Evolutionary conservation across 2,797 vertebrate genomes (phyloP), one percentile per base, ranked within the genome.

Genomic region (Smutsia gigantea): DNA sequence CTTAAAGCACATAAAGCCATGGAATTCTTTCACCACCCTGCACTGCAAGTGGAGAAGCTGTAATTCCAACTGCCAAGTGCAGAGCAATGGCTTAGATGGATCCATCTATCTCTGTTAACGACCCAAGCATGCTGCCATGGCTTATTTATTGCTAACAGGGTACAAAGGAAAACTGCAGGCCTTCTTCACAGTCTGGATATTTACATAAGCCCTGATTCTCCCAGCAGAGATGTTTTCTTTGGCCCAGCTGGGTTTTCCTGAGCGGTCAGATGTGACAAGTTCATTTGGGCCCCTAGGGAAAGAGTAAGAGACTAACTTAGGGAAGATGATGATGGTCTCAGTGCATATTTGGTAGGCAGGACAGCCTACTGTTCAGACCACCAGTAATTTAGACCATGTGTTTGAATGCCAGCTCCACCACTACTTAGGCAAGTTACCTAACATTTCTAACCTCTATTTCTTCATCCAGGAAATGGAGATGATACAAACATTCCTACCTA

Each of bases 1-100:
- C 88, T 94, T 95, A 96, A 95, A 98, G 88, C 82, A 92, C 31
- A 9, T 4, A 29, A 96, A 92, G 21, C 63, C 88, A 31, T 3
- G 3, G 27, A 66, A 89, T 86, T 12, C 37, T 46, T 91, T 71
- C 15, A 39, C 9, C 3, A 78, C 66, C 71, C 74, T 74, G 64
- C 69, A 93, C 57, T 51, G 91, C 2, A 59, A 55, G 10, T 0
- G 0, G 81, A 92, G 12, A 53, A 83, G 25, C 29, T 66, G 31
- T 18, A 34, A 74, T 21, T 87, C 29, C 55, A 71, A 49, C 64
- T 74, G 59, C 15, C 71, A 75, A 87, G 59, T 57, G 8, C 31
- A 68, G 23, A 59, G 46, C 18, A 14, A 31, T 61, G 81, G 11
- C 49, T 66, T 51, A 57, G 51, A 42, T 75, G 71, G 64, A 49